Evolutionary conservation across 2,888 invertebrate genomes (phyloP).

Genomic region (Achlya flavicornis): DNA sequence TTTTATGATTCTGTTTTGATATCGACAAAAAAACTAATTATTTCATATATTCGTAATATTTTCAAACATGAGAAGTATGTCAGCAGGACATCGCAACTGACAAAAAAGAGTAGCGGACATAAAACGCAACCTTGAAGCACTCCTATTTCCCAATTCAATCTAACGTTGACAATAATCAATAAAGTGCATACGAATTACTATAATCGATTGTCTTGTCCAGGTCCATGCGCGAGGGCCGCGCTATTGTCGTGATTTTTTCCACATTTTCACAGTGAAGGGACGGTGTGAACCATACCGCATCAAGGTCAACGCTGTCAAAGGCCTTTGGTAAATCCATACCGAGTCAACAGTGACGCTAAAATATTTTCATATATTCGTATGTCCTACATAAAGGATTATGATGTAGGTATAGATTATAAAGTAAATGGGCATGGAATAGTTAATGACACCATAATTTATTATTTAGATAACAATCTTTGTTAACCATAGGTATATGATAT

Average conservation of each 20-base stretch:
- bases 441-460: constrained; percentile 9
- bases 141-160: constrained; percentile 70
- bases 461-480: constrained; percentile 7
- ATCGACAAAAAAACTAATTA: background rate
- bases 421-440: background rate
- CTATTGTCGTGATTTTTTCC: constrained; percentile 79
- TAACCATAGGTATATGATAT: constrained; percentile 9
- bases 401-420: background rate
- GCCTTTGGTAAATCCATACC: constrained; percentile 59
- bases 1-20: background rate
- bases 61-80: background rate
- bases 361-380: constrained; percentile 7
- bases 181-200: constrained; percentile 70
- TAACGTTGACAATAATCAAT: constrained; percentile 77
- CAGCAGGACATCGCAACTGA: background rate
- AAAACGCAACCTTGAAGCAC: constrained; percentile 58
- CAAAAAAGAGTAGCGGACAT: constrained; percentile 45
- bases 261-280: constrained; percentile 81
- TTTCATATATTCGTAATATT: background rate
- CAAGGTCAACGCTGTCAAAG: constrained; percentile 78
- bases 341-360: constrained; percentile 1
- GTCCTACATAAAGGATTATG: constrained; percentile 6
- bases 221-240: constrained; percentile 67
- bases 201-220: constrained; percentile 80
- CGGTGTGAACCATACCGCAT: constrained; percentile 75